Conservation (phyloP, 2,797 vertebrate species). For the Typhlichthys subterraneus region DNA sequence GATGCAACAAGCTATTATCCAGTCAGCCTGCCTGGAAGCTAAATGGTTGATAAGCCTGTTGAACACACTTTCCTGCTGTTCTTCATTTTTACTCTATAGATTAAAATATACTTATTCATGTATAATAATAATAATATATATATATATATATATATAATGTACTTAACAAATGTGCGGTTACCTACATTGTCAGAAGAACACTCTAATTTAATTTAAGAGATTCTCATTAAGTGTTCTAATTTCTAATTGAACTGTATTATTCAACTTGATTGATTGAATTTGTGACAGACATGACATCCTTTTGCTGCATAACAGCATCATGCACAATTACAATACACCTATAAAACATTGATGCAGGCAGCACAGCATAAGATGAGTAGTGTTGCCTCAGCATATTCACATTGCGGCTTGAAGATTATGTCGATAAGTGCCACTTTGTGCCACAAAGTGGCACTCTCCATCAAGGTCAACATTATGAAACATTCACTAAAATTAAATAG, state of each 20-base stretch:
- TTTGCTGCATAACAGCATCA: neutral
- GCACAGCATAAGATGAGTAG: slow-evolving; percentile 4
- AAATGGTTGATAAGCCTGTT: slow-evolving; percentile 61
- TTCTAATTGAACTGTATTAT: too few species aligned
- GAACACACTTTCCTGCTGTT: slow-evolving; percentile 52
- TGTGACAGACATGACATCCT: neutral
- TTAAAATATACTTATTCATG: neutral
- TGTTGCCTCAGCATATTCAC: slow-evolving; percentile 25
- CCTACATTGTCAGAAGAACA: too few species aligned
- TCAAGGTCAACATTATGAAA: too few species aligned
- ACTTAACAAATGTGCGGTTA: too few species aligned
- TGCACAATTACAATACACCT: neutral
- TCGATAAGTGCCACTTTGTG: neutral
- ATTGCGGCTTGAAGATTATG: neutral
- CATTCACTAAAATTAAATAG: too few species aligned
- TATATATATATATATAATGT: too few species aligned
- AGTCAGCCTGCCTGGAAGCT: slow-evolving; percentile 37
- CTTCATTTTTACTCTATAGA: slow-evolving; percentile 23
- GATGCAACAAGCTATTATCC: slow-evolving; percentile 52
- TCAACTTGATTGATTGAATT: neutral
- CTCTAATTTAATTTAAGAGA: too few species aligned
- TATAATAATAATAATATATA: too few species aligned
- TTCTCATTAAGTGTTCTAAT: too few species aligned
- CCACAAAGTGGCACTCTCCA: too few species aligned
- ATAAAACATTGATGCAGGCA: slow-evolving; percentile 5